Evolutionary conservation across 1,140 invertebrate genomes (phyloP).

Genomic region (Habropoda laboriosa): DNA sequence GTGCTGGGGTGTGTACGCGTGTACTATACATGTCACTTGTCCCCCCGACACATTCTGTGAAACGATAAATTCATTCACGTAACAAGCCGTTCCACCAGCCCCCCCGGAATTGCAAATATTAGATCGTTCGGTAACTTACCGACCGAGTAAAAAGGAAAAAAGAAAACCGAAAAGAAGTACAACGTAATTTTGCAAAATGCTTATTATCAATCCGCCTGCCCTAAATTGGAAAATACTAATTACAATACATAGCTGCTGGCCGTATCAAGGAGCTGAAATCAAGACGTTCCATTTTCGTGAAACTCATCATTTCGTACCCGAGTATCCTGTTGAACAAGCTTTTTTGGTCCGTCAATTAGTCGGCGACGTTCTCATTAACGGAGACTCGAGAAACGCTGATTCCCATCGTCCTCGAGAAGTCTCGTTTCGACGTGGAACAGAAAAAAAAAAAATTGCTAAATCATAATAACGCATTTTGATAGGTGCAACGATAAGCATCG

Average conservation of each 20-base stretch:
- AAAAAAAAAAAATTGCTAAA: neutral
- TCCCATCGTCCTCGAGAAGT: slow-evolving; percentile 13
- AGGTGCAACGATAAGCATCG: neutral
- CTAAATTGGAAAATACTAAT: neutral
- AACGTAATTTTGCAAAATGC: neutral
- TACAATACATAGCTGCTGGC: neutral
- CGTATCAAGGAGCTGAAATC: neutral
- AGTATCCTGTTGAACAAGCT: neutral
- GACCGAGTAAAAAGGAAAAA: neutral
- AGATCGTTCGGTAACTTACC: too few species aligned
- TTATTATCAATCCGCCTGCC: neutral
- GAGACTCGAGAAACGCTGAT: neutral
- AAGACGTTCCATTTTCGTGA: neutral
- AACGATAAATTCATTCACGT: neutral
- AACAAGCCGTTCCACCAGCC: neutral
- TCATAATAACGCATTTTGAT: neutral
- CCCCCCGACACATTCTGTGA: neutral
- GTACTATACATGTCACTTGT: neutral
- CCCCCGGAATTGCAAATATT: too few species aligned
- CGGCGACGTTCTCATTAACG: slow-evolving; percentile 4
- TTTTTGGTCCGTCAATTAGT: slow-evolving; percentile 13
- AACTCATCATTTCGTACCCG: neutral
- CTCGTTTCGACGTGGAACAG: neutral
- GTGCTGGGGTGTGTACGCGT: neutral
- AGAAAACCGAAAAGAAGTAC: neutral